Base-by-base conservation (phyloP, 2,888 invertebrate genomes). In the Dryobotodes eremita region DNA sequence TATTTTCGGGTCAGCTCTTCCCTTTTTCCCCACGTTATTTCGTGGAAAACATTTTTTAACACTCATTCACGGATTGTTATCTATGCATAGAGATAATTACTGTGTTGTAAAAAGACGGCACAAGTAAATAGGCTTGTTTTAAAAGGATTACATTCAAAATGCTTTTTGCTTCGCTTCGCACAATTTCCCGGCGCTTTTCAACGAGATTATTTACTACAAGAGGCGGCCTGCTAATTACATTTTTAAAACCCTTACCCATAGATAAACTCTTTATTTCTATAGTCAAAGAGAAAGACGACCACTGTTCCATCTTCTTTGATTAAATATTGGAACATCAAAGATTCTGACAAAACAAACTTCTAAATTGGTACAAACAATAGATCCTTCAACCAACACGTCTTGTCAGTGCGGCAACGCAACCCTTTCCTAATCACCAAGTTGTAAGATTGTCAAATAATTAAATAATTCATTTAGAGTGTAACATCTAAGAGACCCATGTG, bases 51-150 rank as follows among this genome's bases (percentile, higher is more conserved):
- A 74, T 78, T 76, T 69, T 77, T 68, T 62, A 82, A 70, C 50
- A 82, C 70, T 78, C 78, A 79, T 85, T 71, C 72, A 76, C 62
- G 77, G 77, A 83, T 86, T 86, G 74, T 72, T 79, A 70, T 83
- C 78, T 65, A 70, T 66, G 64, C 79, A 75, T 50, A 70, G 64
- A 71, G 66, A 82, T 87, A 85, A 77, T 83, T 62, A 85, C 71
- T 50, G 68, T 48, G 78, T 50, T 72, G 64, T 78, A 59, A 72
- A 80, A 80, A 83, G 71, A 68, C 75, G 83, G 79, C 72, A 77
- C 57, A 65, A 73, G 62, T 55, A 79, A 83, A 87, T 83, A 71
- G 76, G 75, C 66, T 79, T 77, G 71, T 80, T 85, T 79, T 83
- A 69, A 79, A 66, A 64, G 71, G 85, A 77, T 85, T 82, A 80